phyloP scores from a whole-genome alignment of 1,140 invertebrate species.

The Aphaenogaster ashmeadi region DNA sequence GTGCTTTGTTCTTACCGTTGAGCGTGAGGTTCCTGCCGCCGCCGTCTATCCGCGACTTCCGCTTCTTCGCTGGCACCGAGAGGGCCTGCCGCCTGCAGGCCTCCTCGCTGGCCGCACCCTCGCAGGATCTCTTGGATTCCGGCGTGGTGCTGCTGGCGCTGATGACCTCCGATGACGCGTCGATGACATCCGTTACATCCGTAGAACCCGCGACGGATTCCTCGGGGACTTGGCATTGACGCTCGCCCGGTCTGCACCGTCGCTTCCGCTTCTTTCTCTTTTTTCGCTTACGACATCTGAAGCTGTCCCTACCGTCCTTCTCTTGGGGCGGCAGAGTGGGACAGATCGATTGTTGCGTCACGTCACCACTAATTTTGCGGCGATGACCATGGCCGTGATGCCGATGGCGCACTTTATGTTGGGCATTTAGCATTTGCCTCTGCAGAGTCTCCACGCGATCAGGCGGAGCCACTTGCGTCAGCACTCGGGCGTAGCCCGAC shows the following conservation, averaged over 20 bases:
- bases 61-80: constrained; percentile 80
- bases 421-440: constrained; percentile 77
- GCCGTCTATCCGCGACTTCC: constrained; percentile 81
- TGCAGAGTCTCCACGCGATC: constrained; percentile 85
- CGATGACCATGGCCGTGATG: constrained; percentile 55
- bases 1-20: constrained; percentile 73
- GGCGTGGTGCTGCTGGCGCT: constrained; percentile 48
- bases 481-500: constrained; percentile 90
- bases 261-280: constrained; percentile 82
- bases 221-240: constrained; percentile 77
- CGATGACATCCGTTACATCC: constrained; percentile 10
- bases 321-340: constrained; percentile 75
- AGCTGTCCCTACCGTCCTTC: constrained; percentile 80
- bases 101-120: constrained; percentile 80
- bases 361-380: constrained; percentile 67
- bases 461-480: constrained; percentile 89
- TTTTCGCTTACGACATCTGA: constrained; percentile 81
- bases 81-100: constrained; percentile 77
- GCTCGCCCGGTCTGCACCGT: constrained; percentile 77
- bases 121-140: constrained; percentile 82
- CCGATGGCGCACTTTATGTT: constrained; percentile 83
- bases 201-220: neutral
- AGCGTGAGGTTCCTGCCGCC: constrained; percentile 58
- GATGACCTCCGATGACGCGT: constrained; percentile 19
- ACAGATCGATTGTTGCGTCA: constrained; percentile 76